phyloP scores from a whole-genome alignment of 2,888 invertebrate genomes.

The Ophion ellenae region DNA sequence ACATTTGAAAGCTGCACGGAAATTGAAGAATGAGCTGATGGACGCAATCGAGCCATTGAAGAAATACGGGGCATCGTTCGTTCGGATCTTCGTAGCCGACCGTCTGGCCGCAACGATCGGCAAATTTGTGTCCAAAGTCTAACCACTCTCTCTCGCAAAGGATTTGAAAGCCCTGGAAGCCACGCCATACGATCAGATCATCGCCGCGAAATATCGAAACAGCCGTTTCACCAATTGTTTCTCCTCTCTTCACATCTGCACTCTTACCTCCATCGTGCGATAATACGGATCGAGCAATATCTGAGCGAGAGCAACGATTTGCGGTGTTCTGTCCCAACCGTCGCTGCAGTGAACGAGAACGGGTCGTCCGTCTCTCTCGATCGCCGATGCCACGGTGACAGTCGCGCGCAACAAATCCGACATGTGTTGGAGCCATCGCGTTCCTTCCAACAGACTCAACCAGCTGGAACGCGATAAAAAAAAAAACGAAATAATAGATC shows the following conservation, averaged over 20 bases:
- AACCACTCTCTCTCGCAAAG: conserved; percentile 98
- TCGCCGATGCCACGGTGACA: conserved; percentile 91
- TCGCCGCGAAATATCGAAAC: not conserved
- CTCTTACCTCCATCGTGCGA: conserved; percentile 92
- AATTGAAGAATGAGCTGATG: conserved; percentile 95
- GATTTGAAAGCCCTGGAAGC: conserved; percentile 93
- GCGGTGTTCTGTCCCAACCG: conserved; percentile 99
- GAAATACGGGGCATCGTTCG: conserved; percentile 98
- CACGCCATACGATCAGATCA: conserved; percentile 33
- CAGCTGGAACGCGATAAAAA: conserved; percentile 87
- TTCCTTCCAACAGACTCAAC: conserved; percentile 94
- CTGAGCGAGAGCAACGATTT: conserved; percentile 97
- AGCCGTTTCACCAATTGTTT: not conserved
- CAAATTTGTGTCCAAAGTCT: conserved; percentile 99
- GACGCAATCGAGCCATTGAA: conserved; percentile 99
- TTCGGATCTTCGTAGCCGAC: conserved; percentile 94
- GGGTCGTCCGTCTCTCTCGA: conserved; percentile 92
- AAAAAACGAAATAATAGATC: conserved; percentile 26
- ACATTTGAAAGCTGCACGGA: conserved; percentile 98
- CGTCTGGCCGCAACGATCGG: conserved; percentile 95
- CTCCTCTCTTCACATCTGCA: not conserved
- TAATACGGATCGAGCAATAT: conserved; percentile 97
- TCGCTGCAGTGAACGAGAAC: conserved; percentile 99
- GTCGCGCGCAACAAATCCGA: conserved; percentile 93
- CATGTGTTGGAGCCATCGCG: conserved; percentile 96